Base-by-base conservation (phyloP, 2,797 vertebrate genomes). In the Coregonus sp. region DNA sequence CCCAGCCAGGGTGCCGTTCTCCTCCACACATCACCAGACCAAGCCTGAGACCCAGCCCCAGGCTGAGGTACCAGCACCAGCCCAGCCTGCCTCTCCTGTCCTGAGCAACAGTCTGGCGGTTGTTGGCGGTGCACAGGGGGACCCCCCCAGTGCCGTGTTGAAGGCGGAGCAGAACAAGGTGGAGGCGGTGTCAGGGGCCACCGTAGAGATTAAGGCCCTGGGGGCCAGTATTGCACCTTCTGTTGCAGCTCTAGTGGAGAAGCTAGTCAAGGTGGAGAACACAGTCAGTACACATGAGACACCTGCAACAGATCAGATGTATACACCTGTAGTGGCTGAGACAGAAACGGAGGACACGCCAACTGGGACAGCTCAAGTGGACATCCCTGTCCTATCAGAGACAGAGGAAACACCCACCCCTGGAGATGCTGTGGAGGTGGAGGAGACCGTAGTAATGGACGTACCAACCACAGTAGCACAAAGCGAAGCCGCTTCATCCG, bases 31-130 rank as follows among this genome's bases (percentile, higher is more conserved):
- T 47, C 40, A 11, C 9, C 40, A 47, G 40, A 47, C 35, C 35
- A 37, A 5, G 35, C 35, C 35, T 5, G 84, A 87, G 70, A 97
- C 94, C 81, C 96, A 96, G 0, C 89, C 88, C 2, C 88, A 83
- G 83, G 86, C 40, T 80, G 5, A 15, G 79, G 0, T 20, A 75
- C 0, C 0, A 70, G 52, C 68, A 4, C 18, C 0, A 66, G 72
- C 1, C 4, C 68, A 63, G 29, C 81, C 82, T 0, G n/a, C 73
- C 1, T 87, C 89, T 7, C 87, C 88, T 6, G 80, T 89, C 0
- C 76, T 63, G 4, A 33, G 14, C 59, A 86, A 88, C 3, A 73
- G 86, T 3, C 65, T 47, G 40, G 40, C 9, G 40, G 0, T 47
- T 2, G 40, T 47, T 47, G 40, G 40, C 2, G 40, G 9, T 11